phyloP scores from a whole-genome alignment of 1,140 invertebrate genomes.

The Physella acuta region DNA sequence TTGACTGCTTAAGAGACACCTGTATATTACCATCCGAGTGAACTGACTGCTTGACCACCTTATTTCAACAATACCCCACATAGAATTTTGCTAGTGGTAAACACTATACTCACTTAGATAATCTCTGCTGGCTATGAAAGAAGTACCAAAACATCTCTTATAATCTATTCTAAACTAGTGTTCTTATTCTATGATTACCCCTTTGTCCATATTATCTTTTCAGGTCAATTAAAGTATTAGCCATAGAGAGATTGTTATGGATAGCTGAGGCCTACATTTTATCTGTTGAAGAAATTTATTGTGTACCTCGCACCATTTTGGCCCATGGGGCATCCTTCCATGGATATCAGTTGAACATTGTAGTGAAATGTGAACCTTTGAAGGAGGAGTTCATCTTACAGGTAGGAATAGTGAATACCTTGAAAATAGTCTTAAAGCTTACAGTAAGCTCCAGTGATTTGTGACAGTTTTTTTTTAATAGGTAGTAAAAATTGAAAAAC shows the following conservation, averaged over 20 bases:
- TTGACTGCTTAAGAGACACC: too few species aligned
- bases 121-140: too few species aligned
- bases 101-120: too few species aligned
- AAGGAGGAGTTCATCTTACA: constrained; percentile 59
- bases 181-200: too few species aligned
- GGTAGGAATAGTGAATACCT: too few species aligned
- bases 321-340: constrained; percentile 65
- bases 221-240: constrained; percentile 58
- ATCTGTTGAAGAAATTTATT: constrained; percentile 62
- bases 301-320: constrained; percentile 59
- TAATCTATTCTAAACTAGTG: too few species aligned
- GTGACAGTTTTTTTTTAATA: neutral
- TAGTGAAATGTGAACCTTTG: constrained; percentile 57
- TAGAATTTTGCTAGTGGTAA: too few species aligned
- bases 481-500: neutral
- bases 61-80: too few species aligned
- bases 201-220: too few species aligned
- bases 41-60: too few species aligned
- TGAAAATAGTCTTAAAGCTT: neutral
- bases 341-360: constrained; percentile 60
- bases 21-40: too few species aligned
- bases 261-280: constrained; percentile 63
- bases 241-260: constrained; percentile 62
- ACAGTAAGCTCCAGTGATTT: neutral
- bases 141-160: too few species aligned